phyloP scores from a whole-genome alignment of 2,113 vertebrate species.

The Eublepharis macularius region DNA sequence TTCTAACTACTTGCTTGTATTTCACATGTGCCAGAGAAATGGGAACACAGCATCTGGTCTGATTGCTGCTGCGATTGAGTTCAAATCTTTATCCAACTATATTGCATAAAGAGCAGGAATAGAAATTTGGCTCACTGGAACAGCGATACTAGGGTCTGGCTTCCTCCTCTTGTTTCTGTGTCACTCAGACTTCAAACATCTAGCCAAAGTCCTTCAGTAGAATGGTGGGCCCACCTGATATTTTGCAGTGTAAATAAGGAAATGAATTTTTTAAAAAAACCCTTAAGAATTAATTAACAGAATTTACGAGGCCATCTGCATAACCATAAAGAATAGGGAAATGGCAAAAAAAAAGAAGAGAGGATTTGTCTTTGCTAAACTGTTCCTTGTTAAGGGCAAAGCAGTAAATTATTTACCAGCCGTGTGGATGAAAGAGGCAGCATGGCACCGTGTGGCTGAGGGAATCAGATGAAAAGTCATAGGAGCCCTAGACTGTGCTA shows the following conservation, averaged over 20 bases:
- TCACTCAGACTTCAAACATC: not conserved
- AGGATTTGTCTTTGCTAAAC: not conserved
- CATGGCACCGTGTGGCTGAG: not conserved
- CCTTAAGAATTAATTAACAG: conserved; percentile 29
- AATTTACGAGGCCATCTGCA: conserved; percentile 4
- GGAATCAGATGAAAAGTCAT: conserved; percentile 1
- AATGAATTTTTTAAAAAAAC: not conserved
- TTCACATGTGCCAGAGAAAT: not conserved
- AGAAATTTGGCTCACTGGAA: not conserved
- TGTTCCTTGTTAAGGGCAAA: conserved; percentile 13
- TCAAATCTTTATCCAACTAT: not conserved
- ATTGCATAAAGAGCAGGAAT: not conserved
- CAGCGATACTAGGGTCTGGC: not conserved
- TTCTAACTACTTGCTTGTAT: too few relatives aligned
- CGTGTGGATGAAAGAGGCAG: not conserved
- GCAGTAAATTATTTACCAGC: not conserved
- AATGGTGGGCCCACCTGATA: not conserved
- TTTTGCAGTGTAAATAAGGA: conserved; percentile 2
- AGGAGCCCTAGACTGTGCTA: not conserved
- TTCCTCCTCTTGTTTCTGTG: not conserved
- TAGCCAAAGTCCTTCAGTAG: not conserved
- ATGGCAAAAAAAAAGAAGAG: not conserved
- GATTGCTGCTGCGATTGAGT: not conserved
- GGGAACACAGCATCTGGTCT: not conserved
- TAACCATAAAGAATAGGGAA: conserved; percentile 5